These are phyloP conservation scores for Vanessa tameamea DNA, from an alignment of 1,140 invertebrate species.

Conservation along the genomic window DNA sequence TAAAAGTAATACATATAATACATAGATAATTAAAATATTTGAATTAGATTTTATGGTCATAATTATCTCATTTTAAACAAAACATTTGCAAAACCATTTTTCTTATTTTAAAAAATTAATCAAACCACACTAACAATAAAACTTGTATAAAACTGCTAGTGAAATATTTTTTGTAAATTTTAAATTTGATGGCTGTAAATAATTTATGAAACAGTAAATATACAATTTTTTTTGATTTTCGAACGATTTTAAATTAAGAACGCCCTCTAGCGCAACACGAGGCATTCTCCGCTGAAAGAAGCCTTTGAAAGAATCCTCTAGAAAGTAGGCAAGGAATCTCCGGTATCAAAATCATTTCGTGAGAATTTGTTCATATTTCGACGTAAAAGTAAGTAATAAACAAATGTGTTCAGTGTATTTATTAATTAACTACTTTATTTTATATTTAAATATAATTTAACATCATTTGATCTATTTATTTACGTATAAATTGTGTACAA, in stretches of 20 bases:
- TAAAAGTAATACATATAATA: too few species aligned
- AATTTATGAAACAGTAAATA: not conserved
- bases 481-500: constrained; percentile 44
- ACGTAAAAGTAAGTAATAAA: constrained; percentile 74
- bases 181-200: not conserved
- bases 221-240: constrained; percentile 44
- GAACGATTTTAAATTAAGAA: constrained; percentile 72
- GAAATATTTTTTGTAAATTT: not conserved
- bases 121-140: too few species aligned
- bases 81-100: too few species aligned
- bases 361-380: constrained; percentile 72
- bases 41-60: too few species aligned
- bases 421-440: constrained; percentile 9
- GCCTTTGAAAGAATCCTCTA: constrained; percentile 79
- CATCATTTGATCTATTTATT: constrained; percentile 33
- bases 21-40: too few species aligned
- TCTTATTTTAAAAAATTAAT: too few species aligned
- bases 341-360: constrained; percentile 79
- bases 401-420: constrained; percentile 41
- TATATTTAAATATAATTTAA: constrained; percentile 32
- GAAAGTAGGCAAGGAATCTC: constrained; percentile 79
- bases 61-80: too few species aligned
- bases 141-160: not conserved
- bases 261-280: constrained; percentile 67
- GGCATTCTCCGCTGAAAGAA: constrained; percentile 70